These are phyloP conservation scores for Syrista parreyssii DNA, from an alignment of 2,888 invertebrate species.

Conservation along the genomic window DNA sequence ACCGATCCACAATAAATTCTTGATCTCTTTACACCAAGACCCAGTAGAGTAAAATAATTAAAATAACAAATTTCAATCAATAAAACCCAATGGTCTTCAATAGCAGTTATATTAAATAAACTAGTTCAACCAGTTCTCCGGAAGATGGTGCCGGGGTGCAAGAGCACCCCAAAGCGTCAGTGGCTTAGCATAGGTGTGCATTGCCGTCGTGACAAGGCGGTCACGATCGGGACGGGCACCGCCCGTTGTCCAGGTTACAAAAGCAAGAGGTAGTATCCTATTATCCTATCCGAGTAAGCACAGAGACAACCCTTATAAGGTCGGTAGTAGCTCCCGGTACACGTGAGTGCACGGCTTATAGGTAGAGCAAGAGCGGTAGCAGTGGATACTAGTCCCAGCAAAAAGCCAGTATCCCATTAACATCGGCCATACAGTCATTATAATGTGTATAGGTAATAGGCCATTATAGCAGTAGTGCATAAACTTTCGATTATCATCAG, in stretches of 20 bases:
- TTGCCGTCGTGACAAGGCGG: constrained; percentile 34
- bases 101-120: neutral
- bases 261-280: constrained; percentile 51
- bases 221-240: constrained; percentile 53
- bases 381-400: constrained; percentile 21
- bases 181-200: neutral
- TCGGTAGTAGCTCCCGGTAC: constrained; percentile 36
- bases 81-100: neutral
- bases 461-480: constrained; percentile 46
- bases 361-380: constrained; percentile 17
- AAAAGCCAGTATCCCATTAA: constrained; percentile 51
- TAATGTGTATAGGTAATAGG: constrained; percentile 53
- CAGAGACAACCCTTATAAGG: constrained; percentile 55
- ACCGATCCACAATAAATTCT: neutral
- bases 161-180: neutral
- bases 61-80: neutral
- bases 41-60: neutral
- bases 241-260: constrained; percentile 49
- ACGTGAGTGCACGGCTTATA: constrained; percentile 31
- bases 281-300: constrained; percentile 52
- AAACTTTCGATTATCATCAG: constrained; percentile 41
- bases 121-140: neutral
- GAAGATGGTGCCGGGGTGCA: neutral
- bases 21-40: neutral
- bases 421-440: constrained; percentile 50